Conservation (phyloP, 2,113 vertebrate genomes). For the Dolichallabes microphthalmus region DNA sequence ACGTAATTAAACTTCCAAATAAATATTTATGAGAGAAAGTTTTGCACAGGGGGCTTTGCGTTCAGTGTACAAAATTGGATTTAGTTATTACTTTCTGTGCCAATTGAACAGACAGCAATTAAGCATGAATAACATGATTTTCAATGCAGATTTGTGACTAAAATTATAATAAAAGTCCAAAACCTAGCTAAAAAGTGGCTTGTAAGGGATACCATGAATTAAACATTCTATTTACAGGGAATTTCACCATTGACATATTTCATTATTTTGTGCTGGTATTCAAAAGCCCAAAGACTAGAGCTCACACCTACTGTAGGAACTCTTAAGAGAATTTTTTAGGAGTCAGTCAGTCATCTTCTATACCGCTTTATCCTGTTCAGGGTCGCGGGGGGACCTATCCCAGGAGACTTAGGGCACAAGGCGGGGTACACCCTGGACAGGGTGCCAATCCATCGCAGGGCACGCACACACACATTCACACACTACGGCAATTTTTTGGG, state of each 20-base stretch:
- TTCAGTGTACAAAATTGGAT: not conserved
- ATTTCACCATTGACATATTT: not conserved
- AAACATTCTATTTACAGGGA: not conserved
- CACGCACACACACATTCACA: no score
- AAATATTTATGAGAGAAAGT: not conserved
- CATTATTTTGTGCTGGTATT: not conserved
- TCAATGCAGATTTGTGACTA: not conserved
- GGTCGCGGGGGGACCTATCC: no score
- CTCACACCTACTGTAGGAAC: no score
- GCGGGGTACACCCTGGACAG: no score
- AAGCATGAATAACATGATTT: not conserved
- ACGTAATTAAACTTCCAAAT: not conserved
- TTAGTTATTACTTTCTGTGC: not conserved
- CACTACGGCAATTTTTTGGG: no score
- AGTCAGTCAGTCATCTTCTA: no score
- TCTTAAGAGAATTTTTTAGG: no score
- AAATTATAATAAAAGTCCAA: not conserved
- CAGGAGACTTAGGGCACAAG: no score
- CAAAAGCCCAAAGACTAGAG: not conserved
- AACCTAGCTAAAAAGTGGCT: not conserved
- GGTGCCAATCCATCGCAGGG: no score
- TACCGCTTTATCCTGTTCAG: no score
- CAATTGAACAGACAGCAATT: not conserved
- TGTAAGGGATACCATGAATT: not conserved
- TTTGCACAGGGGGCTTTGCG: not conserved